Conservation (phyloP, 2,888 invertebrate species). For the Trachelus iudaicus region DNA sequence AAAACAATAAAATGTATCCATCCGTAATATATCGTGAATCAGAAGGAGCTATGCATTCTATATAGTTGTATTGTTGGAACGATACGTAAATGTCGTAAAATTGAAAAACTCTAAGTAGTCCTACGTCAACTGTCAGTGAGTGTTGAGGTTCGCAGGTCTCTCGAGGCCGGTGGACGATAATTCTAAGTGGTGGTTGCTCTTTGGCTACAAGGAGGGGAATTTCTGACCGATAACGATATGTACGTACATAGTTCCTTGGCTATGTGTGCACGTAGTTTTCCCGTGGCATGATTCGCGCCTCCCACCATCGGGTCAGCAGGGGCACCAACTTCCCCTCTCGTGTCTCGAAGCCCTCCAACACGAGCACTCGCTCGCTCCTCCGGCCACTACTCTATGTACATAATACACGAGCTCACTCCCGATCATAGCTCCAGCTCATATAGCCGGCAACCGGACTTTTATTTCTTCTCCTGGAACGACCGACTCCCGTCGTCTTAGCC, state of each 20-base stretch:
- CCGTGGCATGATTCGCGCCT: slow-evolving; percentile 17
- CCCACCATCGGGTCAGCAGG: slow-evolving; percentile 40
- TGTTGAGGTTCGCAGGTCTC: background rate
- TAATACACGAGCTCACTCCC: slow-evolving; percentile 50
- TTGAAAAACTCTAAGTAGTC: background rate
- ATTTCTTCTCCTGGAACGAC: slow-evolving; percentile 20
- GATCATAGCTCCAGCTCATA: slow-evolving; percentile 44
- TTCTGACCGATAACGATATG: background rate
- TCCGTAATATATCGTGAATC: background rate
- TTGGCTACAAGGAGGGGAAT: background rate
- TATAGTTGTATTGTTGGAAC: background rate
- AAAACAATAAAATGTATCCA: background rate
- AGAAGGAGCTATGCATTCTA: background rate
- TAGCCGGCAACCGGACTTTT: slow-evolving; percentile 37
- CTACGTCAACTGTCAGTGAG: background rate
- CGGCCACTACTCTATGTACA: slow-evolving; percentile 47
- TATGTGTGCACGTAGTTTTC: background rate
- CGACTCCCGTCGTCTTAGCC: slow-evolving; percentile 10
- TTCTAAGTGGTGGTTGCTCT: background rate
- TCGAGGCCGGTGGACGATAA: background rate
- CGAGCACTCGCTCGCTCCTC: slow-evolving; percentile 31
- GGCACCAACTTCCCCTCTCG: slow-evolving; percentile 38
- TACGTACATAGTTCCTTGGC: background rate
- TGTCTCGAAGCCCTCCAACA: slow-evolving; percentile 28
- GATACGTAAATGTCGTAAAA: background rate